A percentile compares a stretch with the other conserved stretches of the same genome.
Evolutionary conservation across 2,113 vertebrate genomes (phyloP).

Genomic region (Pholis gunnellus): DNA sequence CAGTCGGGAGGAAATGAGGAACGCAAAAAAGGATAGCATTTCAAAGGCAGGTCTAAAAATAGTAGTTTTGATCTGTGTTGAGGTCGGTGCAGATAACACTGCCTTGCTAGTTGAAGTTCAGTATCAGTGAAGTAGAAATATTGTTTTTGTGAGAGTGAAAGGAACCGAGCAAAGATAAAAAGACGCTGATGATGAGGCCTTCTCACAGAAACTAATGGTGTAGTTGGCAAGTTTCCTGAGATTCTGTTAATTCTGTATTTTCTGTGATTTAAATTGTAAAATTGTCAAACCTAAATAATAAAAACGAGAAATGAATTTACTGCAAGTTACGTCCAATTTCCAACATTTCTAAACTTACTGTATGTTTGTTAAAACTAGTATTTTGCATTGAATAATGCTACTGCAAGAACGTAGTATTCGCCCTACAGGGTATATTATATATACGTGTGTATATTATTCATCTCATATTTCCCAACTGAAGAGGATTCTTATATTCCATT

Average conservation of each 20-base stretch:
- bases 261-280: not conserved
- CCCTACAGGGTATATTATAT: not conserved
- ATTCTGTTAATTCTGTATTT: not conserved
- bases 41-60: slow-evolving; percentile 6
- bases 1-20: slow-evolving; percentile 35
- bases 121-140: slow-evolving; percentile 5
- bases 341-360: not conserved
- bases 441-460: slow-evolving; percentile 4
- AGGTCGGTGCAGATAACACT: slow-evolving; percentile 24
- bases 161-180: not conserved
- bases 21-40: slow-evolving; percentile 7
- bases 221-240: not conserved
- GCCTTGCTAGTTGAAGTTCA: slow-evolving; percentile 3
- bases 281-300: not conserved
- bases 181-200: not conserved
- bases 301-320: not conserved
- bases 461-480: slow-evolving; percentile 6
- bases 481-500: not conserved
- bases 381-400: not conserved
- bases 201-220: not conserved
- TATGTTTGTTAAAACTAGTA: not conserved
- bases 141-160: slow-evolving; percentile 24
- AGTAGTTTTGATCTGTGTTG: not conserved
- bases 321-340: not conserved
- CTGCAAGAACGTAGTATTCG: not conserved